Evolutionary conservation across 2,797 vertebrate species (phyloP).

Genomic region (Neostethus bicornis): DNA sequence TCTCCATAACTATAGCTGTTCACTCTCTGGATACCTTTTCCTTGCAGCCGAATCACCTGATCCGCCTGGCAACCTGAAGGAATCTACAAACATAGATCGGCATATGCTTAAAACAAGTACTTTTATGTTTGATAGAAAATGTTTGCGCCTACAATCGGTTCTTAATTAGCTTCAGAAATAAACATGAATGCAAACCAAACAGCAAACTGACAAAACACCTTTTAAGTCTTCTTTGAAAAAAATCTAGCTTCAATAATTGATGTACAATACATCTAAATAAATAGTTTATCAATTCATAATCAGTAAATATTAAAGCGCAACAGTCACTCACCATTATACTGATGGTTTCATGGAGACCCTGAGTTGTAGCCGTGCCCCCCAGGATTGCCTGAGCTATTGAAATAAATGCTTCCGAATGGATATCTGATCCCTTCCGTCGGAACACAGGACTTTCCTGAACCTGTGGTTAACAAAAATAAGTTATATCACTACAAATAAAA

Average conservation of each 20-base stretch:
- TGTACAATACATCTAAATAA: neutral
- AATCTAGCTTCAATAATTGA: neutral
- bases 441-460: conserved; percentile 92
- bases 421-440: conserved; percentile 85
- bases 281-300: neutral
- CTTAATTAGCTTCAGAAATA: too few species aligned
- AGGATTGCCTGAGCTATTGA: conserved; percentile 92
- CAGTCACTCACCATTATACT: conserved; percentile 65
- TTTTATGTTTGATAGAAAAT: neutral
- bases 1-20: conserved; percentile 91
- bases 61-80: conserved; percentile 86
- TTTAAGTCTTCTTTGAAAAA: neutral
- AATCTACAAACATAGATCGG: conserved; percentile 75
- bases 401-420: conserved; percentile 90
- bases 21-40: conserved; percentile 90
- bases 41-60: conserved; percentile 87
- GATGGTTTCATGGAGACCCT: conserved; percentile 88
- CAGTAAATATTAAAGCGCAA: neutral
- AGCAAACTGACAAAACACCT: too few species aligned
- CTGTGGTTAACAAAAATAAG: conserved; percentile 62
- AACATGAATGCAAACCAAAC: too few species aligned
- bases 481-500: neutral
- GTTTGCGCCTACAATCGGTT: neutral
- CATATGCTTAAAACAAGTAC: neutral
- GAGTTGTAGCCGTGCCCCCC: conserved; percentile 86